Evolutionary conservation across 2,797 vertebrate genomes (phyloP), one percentile per base, ranked within the genome.

Genomic region (Huso huso): DNA sequence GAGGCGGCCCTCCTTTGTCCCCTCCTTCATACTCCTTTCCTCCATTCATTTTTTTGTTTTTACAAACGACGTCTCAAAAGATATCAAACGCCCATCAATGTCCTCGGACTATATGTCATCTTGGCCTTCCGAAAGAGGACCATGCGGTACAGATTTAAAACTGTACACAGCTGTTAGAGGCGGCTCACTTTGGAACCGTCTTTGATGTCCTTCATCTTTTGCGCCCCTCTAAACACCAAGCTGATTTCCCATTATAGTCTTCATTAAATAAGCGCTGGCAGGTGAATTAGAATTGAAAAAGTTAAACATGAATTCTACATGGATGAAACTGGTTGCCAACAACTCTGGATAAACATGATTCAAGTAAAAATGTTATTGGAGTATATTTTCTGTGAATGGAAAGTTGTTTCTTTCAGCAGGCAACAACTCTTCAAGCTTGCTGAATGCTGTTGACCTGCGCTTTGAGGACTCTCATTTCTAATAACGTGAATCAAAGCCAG

Each of bases 11-110:
- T 81, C 92, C 86, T 74, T 86, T 88, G 73, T 93, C 92, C 84
- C 90, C 94, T 83, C 89, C 88, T 79, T 95, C 94, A 88, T 89
- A 92, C 81, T 95, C 94, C 88, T 96, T 98, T 90, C 93, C 95
- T 86, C 95, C 96, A 93, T 97, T 99, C 97, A 99, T 99, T 92
- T 90, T 96, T 93, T 90, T 87, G 90, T 88, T 87, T 92, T 92
- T 89, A 89, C 84, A 87, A 85, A 86, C 73, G 79, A 93, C 87
- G 87, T 91, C 90, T 90, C 88, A 84, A 85, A 85, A 93, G 92
- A 77, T 90, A 94, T 96, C 91, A 98, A 87, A 91, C 93, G 80
- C 83, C 82, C 88, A 90, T 90, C 89, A 86, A 86, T 78, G 91
- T 90, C 89, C 84, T 84, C 78, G 77, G 82, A 80, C 83, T 84